phyloP scores from a whole-genome alignment of 2,797 vertebrate species.

The Tragelaphus eurycerus region DNA sequence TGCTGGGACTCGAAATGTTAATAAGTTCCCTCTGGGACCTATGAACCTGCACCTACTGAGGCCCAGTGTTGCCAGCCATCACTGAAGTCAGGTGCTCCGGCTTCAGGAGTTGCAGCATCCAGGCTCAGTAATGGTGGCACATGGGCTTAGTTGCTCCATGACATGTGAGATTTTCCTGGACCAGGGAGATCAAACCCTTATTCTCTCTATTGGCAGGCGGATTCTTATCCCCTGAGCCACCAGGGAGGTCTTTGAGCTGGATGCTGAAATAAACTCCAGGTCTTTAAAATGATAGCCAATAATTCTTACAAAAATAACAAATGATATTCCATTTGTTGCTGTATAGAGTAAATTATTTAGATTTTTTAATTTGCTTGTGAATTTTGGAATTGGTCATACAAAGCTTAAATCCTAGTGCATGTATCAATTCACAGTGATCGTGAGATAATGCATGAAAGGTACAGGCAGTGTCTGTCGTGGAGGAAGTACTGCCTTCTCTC shows the following conservation, averaged over 20 bases:
- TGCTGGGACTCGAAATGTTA: neutral
- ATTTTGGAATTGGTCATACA: neutral
- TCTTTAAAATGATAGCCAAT: neutral
- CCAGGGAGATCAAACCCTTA: neutral
- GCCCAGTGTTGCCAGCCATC: neutral
- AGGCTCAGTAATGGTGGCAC: neutral
- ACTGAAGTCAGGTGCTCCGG: neutral
- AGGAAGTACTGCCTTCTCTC: neutral
- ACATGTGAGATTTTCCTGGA: neutral
- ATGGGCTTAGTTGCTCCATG: neutral
- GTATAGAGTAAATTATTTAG: neutral
- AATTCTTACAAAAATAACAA: neutral
- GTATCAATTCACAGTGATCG: neutral
- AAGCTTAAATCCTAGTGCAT: neutral
- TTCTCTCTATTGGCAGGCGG: neutral
- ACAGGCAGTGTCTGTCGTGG: neutral
- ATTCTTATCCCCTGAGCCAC: neutral
- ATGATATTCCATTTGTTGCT: neutral
- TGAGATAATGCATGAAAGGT: neutral
- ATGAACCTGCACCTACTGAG: neutral
- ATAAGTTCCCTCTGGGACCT: neutral
- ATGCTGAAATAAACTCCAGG: neutral
- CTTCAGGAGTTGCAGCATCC: neutral
- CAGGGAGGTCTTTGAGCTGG: neutral
- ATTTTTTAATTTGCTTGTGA: neutral